These are phyloP conservation scores for Cheilinus undulatus DNA, from an alignment of 2,113 vertebrate species.

Conservation along the genomic window DNA sequence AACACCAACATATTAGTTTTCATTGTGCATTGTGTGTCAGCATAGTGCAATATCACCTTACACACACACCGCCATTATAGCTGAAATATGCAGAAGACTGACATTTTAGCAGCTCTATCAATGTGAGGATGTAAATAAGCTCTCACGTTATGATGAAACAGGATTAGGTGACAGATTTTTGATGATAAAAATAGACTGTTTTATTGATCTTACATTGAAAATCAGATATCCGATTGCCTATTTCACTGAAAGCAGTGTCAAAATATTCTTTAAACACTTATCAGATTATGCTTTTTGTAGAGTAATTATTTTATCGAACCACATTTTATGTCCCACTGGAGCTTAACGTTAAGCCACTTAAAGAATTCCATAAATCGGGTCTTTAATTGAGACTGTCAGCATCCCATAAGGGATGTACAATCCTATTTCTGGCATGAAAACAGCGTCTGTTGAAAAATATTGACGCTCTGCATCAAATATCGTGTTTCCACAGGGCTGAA, in stretches of 20 bases:
- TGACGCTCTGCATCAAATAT: conserved; percentile 26
- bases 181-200: conserved; percentile 9
- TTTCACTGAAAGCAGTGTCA: conserved; percentile 11
- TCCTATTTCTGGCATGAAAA: conserved; percentile 46
- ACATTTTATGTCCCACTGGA: conserved; percentile 3
- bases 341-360: conserved; percentile 40
- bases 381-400: conserved; percentile 54
- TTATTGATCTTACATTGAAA: conserved; percentile 30
- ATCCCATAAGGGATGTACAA: conserved; percentile 33
- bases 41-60: conserved; percentile 57
- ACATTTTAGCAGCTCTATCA: conserved; percentile 44
- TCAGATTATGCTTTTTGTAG: neutral
- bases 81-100: conserved; percentile 10
- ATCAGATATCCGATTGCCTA: conserved; percentile 11
- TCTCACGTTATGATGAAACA: conserved; percentile 28
- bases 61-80: conserved; percentile 21
- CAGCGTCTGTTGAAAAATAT: conserved; percentile 24
- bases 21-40: conserved; percentile 34
- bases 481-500: conserved; percentile 34
- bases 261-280: neutral
- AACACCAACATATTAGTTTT: conserved; percentile 68
- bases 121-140: conserved; percentile 46
- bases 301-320: neutral
- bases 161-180: conserved; percentile 24
- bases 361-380: conserved; percentile 43